Percentiles rank a stretch among this genome's conserved stretches.
Evolutionary conservation across 2,113 vertebrate genomes (phyloP).

Genomic region (Corapipo altera): DNA sequence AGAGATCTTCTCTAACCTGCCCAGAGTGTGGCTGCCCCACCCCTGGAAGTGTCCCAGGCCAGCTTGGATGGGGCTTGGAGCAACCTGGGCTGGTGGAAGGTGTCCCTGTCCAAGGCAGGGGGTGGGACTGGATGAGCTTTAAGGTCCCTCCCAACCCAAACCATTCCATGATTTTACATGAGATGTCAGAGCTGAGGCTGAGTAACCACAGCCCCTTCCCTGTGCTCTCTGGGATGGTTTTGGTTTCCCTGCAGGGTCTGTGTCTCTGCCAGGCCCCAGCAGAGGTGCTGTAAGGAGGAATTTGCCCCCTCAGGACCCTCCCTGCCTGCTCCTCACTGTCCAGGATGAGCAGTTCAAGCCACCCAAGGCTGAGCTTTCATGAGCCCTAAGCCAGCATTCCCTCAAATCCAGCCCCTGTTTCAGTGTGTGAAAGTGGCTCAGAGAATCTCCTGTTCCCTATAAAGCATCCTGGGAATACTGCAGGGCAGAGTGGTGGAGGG

Average conservation of each 20-base stretch:
- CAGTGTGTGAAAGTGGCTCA: fast-evolving
- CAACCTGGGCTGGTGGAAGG: not conserved
- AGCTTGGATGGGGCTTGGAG: not conserved
- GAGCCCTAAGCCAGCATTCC: not conserved
- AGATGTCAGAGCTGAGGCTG: not conserved
- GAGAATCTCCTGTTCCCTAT: not conserved
- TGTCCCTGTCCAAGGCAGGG: not conserved
- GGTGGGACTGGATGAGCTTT: fast-evolving
- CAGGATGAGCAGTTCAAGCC: not conserved
- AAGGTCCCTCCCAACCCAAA: fast-evolving
- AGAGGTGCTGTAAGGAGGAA: not conserved
- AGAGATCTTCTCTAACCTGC: not conserved
- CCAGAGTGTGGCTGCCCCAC: not conserved
- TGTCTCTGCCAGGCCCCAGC: not conserved
- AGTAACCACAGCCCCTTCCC: not conserved
- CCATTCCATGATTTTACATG: fast-evolving
- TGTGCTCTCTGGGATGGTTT: fast-evolving
- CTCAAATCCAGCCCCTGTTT: not conserved
- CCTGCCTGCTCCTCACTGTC: not conserved
- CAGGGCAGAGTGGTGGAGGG: fast-evolving
- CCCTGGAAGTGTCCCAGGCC: not conserved
- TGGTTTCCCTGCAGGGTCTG: fast-evolving
- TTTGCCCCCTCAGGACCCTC: not conserved
- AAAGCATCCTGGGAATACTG: fast-evolving
- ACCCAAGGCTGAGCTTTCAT: not conserved